Evolutionary conservation across 2,113 vertebrate species (phyloP).

Genomic region (Asarcornis scutulata): DNA sequence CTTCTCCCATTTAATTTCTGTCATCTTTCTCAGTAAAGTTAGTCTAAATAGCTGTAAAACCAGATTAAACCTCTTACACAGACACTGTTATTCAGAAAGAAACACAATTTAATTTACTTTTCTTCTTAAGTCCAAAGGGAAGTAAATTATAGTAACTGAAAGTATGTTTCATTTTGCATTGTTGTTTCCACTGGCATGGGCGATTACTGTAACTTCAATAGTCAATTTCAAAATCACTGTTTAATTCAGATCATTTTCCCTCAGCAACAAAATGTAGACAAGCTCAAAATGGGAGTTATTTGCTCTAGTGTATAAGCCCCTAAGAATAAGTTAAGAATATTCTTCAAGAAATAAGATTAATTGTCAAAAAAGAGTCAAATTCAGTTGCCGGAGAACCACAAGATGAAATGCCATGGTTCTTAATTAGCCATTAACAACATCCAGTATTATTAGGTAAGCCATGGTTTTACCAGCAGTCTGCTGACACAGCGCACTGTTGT

Average conservation of each 20-base stretch:
- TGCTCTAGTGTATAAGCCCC: background rate
- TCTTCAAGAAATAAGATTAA: background rate
- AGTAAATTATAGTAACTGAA: conserved; percentile 5
- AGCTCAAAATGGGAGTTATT: background rate
- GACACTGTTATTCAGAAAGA: background rate
- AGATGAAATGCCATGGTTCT: background rate
- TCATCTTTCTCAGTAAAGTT: background rate
- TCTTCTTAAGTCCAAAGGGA: conserved; percentile 12
- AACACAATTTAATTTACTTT: background rate
- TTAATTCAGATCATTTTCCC: background rate
- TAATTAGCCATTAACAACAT: background rate
- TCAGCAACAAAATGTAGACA: background rate
- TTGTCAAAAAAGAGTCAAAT: background rate
- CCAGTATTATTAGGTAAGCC: background rate
- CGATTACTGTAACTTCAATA: conserved; percentile 19
- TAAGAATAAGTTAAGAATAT: background rate
- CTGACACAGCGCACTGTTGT: rapidly evolving
- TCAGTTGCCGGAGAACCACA: background rate
- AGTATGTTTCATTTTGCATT: background rate
- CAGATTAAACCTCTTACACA: background rate
- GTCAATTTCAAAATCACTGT: conserved; percentile 29
- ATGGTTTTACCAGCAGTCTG: background rate
- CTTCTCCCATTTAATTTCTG: background rate
- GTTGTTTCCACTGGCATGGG: background rate
- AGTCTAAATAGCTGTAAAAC: conserved; percentile 9